phyloP scores from a whole-genome alignment of 1,140 invertebrate genomes.

The Psilanteris sp. region DNA sequence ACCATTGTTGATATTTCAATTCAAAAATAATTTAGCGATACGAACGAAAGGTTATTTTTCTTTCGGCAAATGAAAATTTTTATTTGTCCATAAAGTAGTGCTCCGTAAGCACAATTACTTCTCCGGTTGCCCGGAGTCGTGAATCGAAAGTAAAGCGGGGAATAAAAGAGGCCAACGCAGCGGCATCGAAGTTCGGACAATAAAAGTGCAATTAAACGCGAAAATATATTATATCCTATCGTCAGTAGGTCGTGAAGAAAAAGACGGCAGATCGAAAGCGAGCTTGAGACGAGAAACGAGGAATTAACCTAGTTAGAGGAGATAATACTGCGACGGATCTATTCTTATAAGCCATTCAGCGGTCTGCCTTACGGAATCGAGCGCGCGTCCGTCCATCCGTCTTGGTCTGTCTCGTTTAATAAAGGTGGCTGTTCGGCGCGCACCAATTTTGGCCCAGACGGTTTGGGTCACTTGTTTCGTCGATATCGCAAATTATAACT shows the following conservation, averaged over 20 bases:
- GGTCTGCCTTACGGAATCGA: slow-evolving; percentile 60
- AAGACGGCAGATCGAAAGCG: slow-evolving; percentile 19
- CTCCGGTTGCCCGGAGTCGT: slow-evolving; percentile 19
- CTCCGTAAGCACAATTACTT: slow-evolving; percentile 56
- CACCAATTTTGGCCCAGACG: slow-evolving; percentile 56
- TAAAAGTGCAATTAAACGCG: slow-evolving; percentile 73
- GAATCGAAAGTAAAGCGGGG: slow-evolving; percentile 47
- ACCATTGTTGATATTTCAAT: not conserved
- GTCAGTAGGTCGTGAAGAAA: slow-evolving; percentile 23
- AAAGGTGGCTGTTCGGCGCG: slow-evolving; percentile 57
- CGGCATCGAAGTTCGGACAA: slow-evolving; percentile 61
- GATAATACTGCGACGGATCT: slow-evolving; percentile 67
- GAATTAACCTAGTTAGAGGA: slow-evolving; percentile 71
- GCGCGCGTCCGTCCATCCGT: slow-evolving; percentile 48
- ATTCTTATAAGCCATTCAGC: slow-evolving; percentile 62
- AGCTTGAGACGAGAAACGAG: slow-evolving; percentile 43
- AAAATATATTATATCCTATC: slow-evolving; percentile 68
- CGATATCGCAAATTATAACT: slow-evolving; percentile 53
- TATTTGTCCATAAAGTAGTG: slow-evolving; percentile 46
- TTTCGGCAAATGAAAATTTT: slow-evolving; percentile 28
- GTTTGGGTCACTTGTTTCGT: slow-evolving; percentile 44
- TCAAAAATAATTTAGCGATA: slow-evolving; percentile 14
- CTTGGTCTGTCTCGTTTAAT: slow-evolving; percentile 61
- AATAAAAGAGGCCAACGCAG: slow-evolving; percentile 33
- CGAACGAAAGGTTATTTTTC: slow-evolving; percentile 10